These are phyloP conservation scores for Magallana gigas DNA, from an alignment of 1,140 invertebrate species.

Conservation along the genomic window DNA sequence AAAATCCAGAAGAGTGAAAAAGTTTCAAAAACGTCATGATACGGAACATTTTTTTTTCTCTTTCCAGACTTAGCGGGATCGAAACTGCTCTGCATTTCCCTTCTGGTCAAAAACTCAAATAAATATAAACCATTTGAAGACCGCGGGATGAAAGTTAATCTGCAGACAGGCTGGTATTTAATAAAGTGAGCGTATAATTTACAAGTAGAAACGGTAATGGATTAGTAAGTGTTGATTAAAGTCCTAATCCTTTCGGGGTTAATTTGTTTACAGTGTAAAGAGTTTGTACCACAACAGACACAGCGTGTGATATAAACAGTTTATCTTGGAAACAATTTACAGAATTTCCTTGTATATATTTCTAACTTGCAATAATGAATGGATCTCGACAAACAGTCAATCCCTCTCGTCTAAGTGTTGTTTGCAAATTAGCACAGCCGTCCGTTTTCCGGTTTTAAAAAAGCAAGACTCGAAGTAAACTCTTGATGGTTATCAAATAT, in stretches of 20 bases:
- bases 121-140: conserved; percentile 35
- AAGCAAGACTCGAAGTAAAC: neutral
- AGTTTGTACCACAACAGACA: conserved; percentile 18
- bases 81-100: neutral
- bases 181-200: conserved; percentile 25
- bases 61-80: neutral
- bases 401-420: conserved; percentile 17
- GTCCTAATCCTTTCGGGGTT: neutral
- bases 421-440: conserved; percentile 24
- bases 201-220: conserved; percentile 13
- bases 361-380: conserved; percentile 36
- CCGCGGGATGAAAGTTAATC: conserved; percentile 3
- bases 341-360: conserved; percentile 31
- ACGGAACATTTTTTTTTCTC: neutral
- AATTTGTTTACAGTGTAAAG: conserved; percentile 29
- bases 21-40: conserved; percentile 16
- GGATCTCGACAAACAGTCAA: conserved; percentile 22
- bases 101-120: conserved; percentile 10
- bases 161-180: conserved; percentile 1
- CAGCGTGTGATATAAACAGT: conserved; percentile 33
- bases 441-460: conserved; percentile 20
- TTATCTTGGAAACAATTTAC: conserved; percentile 38
- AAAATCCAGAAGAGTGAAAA: conserved; percentile 27
- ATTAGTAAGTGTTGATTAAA: conserved; percentile 37
- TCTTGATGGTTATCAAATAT: neutral